Evolutionary conservation across 2,888 invertebrate species (phyloP), one percentile per base, ranked within the genome.

Genomic region (Laothoe populi): DNA sequence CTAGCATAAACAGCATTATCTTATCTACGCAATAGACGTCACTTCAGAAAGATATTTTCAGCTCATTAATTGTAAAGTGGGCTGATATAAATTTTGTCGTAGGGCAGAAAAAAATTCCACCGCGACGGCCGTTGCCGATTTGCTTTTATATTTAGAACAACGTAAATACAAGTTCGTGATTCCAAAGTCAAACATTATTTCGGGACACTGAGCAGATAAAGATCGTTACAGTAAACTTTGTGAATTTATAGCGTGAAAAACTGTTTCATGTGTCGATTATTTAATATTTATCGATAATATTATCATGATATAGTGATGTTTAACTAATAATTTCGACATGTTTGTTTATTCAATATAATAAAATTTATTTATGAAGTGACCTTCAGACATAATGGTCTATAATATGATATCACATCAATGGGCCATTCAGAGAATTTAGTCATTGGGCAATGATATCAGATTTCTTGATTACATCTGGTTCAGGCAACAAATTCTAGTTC

Each of bases 171-270:
- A 72, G 68, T 77, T 74, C 75, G 73, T 74, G 74, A 73, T 74
- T 38, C 77, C 78, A 78, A 74, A 82, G 83, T 83, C 82, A 74
- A 76, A 74, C 70, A 74, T 78, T 82, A 83, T 83, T 85, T 81
- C 67, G 67, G 74, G 79, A 83, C 70, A 76, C 68, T 74, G 79
- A 79, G 74, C 76, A 79, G 78, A 81, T 79, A 74, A 77, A 73
- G 65, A 66, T 57, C 60, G 64, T 61, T 67, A 69, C 64, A 40
- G 68, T 75, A 70, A 75, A 76, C 68, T 60, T 16, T 60, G 16
- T 16, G 26, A 26, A 31, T 40, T 26, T 42, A 42, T 24, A 16
- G 24, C 19, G 19, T 1, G 23, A 59, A 40, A 40, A 49, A 46
- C 19, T 31, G 53, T 53, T 53, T 53, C 10, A 53, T 53, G 53